Conservation (phyloP, 2,797 vertebrate species). For the Sebastolobus altivelis region DNA sequence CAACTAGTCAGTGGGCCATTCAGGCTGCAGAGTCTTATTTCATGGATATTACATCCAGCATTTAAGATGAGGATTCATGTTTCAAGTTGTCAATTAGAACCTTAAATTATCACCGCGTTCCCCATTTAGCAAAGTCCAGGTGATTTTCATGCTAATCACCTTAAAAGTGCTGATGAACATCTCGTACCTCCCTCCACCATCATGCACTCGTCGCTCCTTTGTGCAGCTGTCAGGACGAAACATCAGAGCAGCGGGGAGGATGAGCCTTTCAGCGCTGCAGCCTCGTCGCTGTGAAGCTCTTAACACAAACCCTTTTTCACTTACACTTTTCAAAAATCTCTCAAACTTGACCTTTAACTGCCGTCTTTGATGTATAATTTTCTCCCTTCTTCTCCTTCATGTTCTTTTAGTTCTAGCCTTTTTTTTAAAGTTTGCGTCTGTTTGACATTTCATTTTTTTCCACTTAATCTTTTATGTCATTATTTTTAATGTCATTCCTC, state of each 20-base stretch:
- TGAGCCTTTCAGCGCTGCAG: background rate
- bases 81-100: slow-evolving; percentile 18
- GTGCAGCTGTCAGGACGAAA: slow-evolving; percentile 2
- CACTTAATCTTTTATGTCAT: background rate
- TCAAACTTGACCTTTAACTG: slow-evolving; percentile 52
- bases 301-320: background rate
- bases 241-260: background rate
- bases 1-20: background rate
- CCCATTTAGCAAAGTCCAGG: slow-evolving; percentile 11
- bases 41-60: slow-evolving; percentile 22
- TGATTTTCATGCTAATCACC: slow-evolving; percentile 12
- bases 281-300: background rate
- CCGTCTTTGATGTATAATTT: slow-evolving; percentile 26
- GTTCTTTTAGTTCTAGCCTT: slow-evolving; percentile 7
- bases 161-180: slow-evolving; percentile 14
- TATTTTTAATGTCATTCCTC: slow-evolving; percentile 25
- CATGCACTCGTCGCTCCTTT: background rate
- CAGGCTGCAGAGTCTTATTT: slow-evolving; percentile 20
- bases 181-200: background rate
- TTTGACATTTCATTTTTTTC: slow-evolving; percentile 44
- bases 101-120: background rate
- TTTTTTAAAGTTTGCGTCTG: slow-evolving; percentile 34
- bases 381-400: background rate
- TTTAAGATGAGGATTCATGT: slow-evolving; percentile 3
- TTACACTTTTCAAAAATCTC: slow-evolving; percentile 11